These are phyloP conservation scores for Dipodomys ordii DNA, from an alignment of 2,113 vertebrate species.

Conservation along the genomic window DNA sequence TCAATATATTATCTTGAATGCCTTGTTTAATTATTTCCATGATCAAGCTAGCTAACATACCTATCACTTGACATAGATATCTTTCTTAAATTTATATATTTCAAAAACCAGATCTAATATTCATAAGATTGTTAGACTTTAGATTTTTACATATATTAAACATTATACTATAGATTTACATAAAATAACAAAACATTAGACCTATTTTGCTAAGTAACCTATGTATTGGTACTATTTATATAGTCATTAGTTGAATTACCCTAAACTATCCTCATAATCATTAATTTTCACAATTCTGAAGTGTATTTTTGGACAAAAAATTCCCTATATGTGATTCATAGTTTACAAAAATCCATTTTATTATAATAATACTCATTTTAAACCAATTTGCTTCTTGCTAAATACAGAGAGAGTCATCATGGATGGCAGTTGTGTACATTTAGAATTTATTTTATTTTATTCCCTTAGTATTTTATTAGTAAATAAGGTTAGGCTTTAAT, in stretches of 20 bases:
- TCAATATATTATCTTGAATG: not conserved
- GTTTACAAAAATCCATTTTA: constrained; percentile 44
- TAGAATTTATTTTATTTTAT: constrained; percentile 61
- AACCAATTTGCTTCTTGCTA: not conserved
- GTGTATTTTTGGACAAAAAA: constrained; percentile 42
- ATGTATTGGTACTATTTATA: constrained; percentile 5
- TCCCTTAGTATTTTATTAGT: constrained; percentile 15
- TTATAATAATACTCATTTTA: constrained; percentile 57
- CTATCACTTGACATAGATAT: not conserved
- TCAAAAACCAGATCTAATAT: not conserved
- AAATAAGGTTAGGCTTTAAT: constrained; percentile 20
- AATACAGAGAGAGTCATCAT: not conserved
- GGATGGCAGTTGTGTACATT: constrained; percentile 27
- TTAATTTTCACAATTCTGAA: not conserved
- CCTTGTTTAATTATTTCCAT: not conserved
- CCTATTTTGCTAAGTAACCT: not conserved
- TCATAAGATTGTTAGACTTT: not conserved
- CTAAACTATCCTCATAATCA: not conserved
- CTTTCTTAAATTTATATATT: not conserved
- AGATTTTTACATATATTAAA: not conserved
- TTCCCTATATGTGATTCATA: not conserved
- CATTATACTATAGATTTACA: not conserved
- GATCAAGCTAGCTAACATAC: not conserved
- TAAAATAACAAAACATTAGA: not conserved
- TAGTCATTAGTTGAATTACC: constrained; percentile 35